Evolutionary conservation across 2,888 invertebrate genomes (phyloP), one percentile per base, ranked within the genome.

Genomic region (Acanthoscelides obtectus): DNA sequence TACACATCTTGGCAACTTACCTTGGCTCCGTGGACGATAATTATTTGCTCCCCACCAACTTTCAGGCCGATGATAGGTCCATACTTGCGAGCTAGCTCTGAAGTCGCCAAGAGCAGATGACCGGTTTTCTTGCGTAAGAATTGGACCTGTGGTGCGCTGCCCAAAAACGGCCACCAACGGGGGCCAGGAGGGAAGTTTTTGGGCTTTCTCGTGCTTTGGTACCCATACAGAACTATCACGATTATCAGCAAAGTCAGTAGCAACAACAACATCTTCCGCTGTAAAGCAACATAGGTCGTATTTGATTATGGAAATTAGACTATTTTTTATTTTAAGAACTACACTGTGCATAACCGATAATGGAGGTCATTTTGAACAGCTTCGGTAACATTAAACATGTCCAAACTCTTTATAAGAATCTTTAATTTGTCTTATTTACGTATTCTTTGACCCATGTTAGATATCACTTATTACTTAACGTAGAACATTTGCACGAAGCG

Each of bases 141-240:
- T 19, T 88, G 87, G 0, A 94, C 87, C 81, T 90, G 89, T 20
- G 89, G 79, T 0, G 92, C 92, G 76, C 92, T 92, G 0, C 95
- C 95, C n/a, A 94, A 84, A 22, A 95, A 87, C 0, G 95, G 95
- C 74, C 90, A 87, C 94, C 95, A 95, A 84, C 85, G 88, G 2
- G 95, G 95, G 76, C 95, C 95, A 45, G 94, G 94, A 5, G 95
- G 95, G 83, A 91, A 95, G 77, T 91, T 91, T 72, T 88, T 88
- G 0, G 95, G 95, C 83, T 95, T 95, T 70, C 88, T 86, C 5
- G 91, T 90, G 76, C 91, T 91, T 81, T 90, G 84, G 76, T 45
- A 45, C 1, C 45, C 45, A 12, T 45, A 45, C 12, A 45, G 45
- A 1, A 45, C 1, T 3, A 45, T 45, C 45, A 45, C 45, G 45